Evolutionary conservation across 2,797 vertebrate genomes (phyloP).

Genomic region (Spatula versicolor): DNA sequence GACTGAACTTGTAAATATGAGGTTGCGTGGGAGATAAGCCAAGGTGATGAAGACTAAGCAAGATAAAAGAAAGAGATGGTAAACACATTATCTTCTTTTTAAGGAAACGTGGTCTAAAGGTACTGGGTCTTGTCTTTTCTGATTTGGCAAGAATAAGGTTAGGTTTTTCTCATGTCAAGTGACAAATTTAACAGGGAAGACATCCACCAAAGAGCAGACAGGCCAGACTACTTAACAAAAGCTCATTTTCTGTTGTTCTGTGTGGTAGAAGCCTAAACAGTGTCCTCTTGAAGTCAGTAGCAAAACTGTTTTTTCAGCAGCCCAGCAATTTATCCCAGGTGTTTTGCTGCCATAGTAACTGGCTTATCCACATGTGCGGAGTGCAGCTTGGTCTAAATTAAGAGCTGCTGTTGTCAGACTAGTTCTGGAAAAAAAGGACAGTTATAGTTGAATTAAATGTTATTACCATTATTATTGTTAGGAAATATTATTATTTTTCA

Average conservation of each 20-base stretch:
- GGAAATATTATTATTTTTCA: neutral
- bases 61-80: constrained; percentile 19
- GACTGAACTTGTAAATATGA: constrained; percentile 28
- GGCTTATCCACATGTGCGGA: neutral
- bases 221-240: neutral
- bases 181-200: constrained; percentile 20
- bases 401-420: neutral
- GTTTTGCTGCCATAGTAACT: neutral
- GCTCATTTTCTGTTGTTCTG: neutral
- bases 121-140: neutral
- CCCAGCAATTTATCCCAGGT: neutral
- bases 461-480: neutral
- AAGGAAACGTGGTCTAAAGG: constrained; percentile 35
- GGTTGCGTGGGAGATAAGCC: neutral
- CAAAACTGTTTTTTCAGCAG: neutral
- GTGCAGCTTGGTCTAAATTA: neutral
- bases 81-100: constrained; percentile 39
- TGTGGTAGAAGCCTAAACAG: neutral
- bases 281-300: neutral
- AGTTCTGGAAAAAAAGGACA: neutral
- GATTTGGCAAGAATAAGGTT: constrained; percentile 5
- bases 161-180: neutral
- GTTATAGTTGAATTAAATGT: neutral
- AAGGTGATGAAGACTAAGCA: constrained; percentile 32
- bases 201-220: neutral